A percentile compares a stretch with the other conserved stretches of the same genome.
Evolutionary conservation across 92 coral and sea anemone genomes (phyloP).

Genomic region (Scolanthus callimorphus): DNA sequence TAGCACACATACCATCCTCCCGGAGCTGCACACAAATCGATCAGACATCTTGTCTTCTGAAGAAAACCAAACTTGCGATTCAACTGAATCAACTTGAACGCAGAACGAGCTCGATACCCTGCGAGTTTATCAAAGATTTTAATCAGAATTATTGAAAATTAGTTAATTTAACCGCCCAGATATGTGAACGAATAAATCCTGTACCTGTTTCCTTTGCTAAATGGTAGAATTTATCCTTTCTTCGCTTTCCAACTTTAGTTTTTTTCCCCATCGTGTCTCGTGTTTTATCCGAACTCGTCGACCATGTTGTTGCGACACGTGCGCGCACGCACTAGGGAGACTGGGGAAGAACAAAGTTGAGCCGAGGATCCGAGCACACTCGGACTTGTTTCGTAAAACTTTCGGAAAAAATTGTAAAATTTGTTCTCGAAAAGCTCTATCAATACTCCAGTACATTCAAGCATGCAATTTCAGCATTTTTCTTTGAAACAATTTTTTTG

Average conservation of each 20-base stretch:
- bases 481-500: too few relatives aligned
- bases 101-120: slow-evolving; percentile 99
- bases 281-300: slow-evolving; percentile 5
- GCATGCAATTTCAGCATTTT: too few relatives aligned
- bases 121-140: neutral
- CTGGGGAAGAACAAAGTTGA: slow-evolving; percentile 5
- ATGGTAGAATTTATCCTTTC: slow-evolving; percentile 95
- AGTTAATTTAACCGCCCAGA: too few relatives aligned
- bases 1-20: slow-evolving; percentile 85
- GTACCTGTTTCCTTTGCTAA: slow-evolving; percentile 98
- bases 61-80: slow-evolving; percentile 91
- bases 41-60: slow-evolving; percentile 83
- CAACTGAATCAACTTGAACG: slow-evolving; percentile 95
- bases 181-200: too few relatives aligned
- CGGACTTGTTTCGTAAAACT: too few relatives aligned
- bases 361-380: too few relatives aligned
- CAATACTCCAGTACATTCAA: too few relatives aligned
- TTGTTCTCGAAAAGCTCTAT: too few relatives aligned
- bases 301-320: slow-evolving; percentile 30
- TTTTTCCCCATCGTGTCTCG: slow-evolving; percentile 76
- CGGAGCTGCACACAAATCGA: slow-evolving; percentile 96
- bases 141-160: neutral
- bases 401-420: too few relatives aligned
- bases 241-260: slow-evolving; percentile 81
- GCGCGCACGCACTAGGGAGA: slow-evolving; percentile 1